Percentiles rank a stretch among this genome's conserved stretches.
phyloP scores from a whole-genome alignment of 2,888 invertebrate species.

The Magallana nippona region DNA sequence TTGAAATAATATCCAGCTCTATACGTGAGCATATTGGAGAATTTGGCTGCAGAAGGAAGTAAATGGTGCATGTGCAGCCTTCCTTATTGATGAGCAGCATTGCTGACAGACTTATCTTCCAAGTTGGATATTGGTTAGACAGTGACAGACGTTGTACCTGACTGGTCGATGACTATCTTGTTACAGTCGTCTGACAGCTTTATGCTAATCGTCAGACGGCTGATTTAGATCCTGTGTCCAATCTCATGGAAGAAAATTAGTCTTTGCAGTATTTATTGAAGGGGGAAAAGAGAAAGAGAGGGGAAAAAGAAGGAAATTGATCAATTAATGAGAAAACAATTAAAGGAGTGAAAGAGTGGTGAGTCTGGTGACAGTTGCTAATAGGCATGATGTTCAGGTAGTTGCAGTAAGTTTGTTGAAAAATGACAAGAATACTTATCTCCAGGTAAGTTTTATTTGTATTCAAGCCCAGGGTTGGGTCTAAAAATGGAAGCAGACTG shows the following conservation, averaged over 20 bases:
- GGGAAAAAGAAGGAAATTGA: background rate
- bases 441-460: background rate
- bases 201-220: conserved; percentile 31
- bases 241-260: conserved; percentile 33
- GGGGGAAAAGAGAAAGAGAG: too few species aligned
- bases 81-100: conserved; percentile 21
- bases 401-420: background rate
- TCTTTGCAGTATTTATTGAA: conserved; percentile 15
- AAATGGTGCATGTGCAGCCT: conserved; percentile 7
- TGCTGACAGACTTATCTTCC: conserved; percentile 23
- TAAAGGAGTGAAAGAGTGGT: too few species aligned
- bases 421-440: background rate
- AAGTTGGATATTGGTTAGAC: conserved; percentile 31
- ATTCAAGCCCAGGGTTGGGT: too few species aligned
- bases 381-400: background rate
- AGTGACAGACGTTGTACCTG: conserved; percentile 27
- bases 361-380: background rate
- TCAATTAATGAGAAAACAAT: background rate
- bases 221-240: conserved; percentile 33
- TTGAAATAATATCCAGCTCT: too few species aligned
- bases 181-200: conserved; percentile 33
- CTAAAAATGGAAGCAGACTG: conserved; percentile 19
- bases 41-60: background rate
- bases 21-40: background rate
- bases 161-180: conserved; percentile 31